Evolutionary conservation across 2,113 vertebrate species (phyloP).

Genomic region (Percopsis transmontana): DNA sequence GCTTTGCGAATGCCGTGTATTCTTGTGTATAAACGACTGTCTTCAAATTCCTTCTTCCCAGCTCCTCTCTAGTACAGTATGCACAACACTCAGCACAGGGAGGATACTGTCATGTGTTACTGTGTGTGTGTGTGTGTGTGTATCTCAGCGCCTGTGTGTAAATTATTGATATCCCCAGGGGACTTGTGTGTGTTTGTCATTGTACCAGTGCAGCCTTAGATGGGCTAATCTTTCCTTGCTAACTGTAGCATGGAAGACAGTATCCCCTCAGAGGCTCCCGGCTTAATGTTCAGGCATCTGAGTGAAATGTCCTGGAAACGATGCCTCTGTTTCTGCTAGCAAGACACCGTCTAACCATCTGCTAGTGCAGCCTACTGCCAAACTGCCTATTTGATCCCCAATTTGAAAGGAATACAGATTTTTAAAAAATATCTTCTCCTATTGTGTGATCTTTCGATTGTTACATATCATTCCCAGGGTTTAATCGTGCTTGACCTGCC

Average conservation of each 20-base stretch:
- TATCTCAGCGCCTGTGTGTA: slow-evolving; percentile 50
- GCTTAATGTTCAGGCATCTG: slow-evolving; percentile 37
- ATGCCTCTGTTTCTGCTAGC: not conserved
- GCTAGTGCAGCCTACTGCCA: too few relatives aligned
- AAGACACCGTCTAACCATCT: not conserved
- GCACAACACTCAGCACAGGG: not conserved
- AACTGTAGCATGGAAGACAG: slow-evolving; percentile 57
- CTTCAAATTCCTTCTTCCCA: too few relatives aligned
- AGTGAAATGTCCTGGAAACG: slow-evolving; percentile 54
- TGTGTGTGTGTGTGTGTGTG: slow-evolving; percentile 55
- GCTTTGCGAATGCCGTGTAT: too few relatives aligned
- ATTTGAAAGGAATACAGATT: not conserved
- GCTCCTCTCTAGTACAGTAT: too few relatives aligned
- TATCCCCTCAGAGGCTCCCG: slow-evolving; percentile 41
- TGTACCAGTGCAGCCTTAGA: slow-evolving; percentile 37
- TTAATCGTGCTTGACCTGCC: too few relatives aligned
- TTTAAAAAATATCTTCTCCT: not conserved
- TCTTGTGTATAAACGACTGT: too few relatives aligned
- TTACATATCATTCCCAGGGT: too few relatives aligned
- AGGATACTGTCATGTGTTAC: not conserved
- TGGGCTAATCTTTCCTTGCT: slow-evolving; percentile 49
- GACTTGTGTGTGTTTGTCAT: not conserved
- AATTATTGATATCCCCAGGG: slow-evolving; percentile 70
- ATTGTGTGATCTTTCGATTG: too few relatives aligned
- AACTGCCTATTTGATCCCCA: too few relatives aligned